Evolutionary conservation across 2,797 vertebrate species (phyloP).

Genomic region (Delichon dasypus): DNA sequence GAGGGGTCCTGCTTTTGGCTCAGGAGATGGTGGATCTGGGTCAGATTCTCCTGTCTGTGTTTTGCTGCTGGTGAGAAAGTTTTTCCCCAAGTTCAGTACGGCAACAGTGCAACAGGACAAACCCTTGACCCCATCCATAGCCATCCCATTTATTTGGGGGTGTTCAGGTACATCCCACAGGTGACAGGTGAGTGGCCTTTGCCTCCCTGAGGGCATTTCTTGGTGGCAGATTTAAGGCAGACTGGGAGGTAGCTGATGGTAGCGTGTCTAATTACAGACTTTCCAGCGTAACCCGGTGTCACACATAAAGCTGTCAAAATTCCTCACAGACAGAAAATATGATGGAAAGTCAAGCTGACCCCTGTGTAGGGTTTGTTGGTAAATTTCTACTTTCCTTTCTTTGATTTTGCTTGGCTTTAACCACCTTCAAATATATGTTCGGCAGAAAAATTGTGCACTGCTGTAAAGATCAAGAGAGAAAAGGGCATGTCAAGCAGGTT

Average conservation of each 20-base stretch:
- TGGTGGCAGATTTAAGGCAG: slow-evolving; percentile 76
- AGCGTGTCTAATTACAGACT: slow-evolving; percentile 69
- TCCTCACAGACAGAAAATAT: slow-evolving; percentile 50
- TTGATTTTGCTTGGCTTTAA: neutral
- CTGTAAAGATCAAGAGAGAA: neutral
- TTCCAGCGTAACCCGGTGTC: slow-evolving; percentile 65
- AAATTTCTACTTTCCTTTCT: neutral
- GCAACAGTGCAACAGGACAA: too few species aligned
- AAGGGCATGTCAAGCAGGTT: neutral
- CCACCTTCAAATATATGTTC: neutral
- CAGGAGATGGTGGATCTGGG: neutral
- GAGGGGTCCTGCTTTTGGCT: neutral
- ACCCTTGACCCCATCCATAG: neutral
- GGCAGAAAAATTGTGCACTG: neutral
- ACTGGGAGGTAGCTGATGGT: slow-evolving; percentile 33
- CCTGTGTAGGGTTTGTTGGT: neutral
- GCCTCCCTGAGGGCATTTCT: slow-evolving; percentile 63
- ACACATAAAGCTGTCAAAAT: slow-evolving; percentile 69
- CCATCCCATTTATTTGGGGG: neutral
- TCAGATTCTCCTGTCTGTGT: neutral
- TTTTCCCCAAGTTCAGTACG: neutral
- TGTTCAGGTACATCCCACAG: slow-evolving; percentile 46
- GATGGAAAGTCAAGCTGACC: slow-evolving; percentile 59
- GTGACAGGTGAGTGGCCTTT: slow-evolving; percentile 61
- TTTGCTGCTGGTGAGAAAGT: neutral